These are phyloP conservation scores for Eudemis profundana DNA, from an alignment of 2,888 invertebrate species.

Conservation along the genomic window DNA sequence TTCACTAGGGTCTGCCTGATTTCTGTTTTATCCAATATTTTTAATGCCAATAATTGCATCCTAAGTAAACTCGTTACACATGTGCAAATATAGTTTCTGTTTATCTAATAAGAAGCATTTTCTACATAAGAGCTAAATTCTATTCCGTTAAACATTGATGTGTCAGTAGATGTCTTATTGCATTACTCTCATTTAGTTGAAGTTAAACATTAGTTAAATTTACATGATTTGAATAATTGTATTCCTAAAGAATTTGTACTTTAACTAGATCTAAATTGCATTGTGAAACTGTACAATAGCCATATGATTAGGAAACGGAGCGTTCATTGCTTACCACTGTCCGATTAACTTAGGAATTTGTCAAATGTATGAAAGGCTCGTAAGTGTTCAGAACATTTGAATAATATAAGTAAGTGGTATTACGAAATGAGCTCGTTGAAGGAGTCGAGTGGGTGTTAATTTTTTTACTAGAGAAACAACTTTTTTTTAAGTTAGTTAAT, in stretches of 20 bases:
- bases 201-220: constrained; percentile 82
- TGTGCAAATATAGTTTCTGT: constrained; percentile 78
- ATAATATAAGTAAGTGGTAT: constrained; percentile 81
- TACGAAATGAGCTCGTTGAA: constrained; percentile 80
- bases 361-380: constrained; percentile 80
- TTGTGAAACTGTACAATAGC: constrained; percentile 83
- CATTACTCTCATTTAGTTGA: constrained; percentile 77
- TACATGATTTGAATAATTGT: constrained; percentile 79
- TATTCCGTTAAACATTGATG: constrained; percentile 75
- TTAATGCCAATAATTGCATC: constrained; percentile 73
- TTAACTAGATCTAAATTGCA: constrained; percentile 84
- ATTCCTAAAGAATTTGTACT: constrained; percentile 84
- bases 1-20: constrained; percentile 73
- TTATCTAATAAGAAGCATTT: constrained; percentile 76
- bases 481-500: constrained; percentile 81
- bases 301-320: constrained; percentile 81
- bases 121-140: constrained; percentile 76
- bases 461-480: constrained; percentile 77
- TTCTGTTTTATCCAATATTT: constrained; percentile 66
- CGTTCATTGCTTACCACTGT: constrained; percentile 78
- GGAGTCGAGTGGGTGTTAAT: constrained; percentile 80
- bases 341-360: constrained; percentile 73
- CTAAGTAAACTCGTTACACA: constrained; percentile 74
- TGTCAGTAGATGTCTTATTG: constrained; percentile 78
- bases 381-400: constrained; percentile 82